Evolutionary conservation across 2,888 invertebrate species (phyloP).

Genomic region (Euplagia quadripunctaria): DNA sequence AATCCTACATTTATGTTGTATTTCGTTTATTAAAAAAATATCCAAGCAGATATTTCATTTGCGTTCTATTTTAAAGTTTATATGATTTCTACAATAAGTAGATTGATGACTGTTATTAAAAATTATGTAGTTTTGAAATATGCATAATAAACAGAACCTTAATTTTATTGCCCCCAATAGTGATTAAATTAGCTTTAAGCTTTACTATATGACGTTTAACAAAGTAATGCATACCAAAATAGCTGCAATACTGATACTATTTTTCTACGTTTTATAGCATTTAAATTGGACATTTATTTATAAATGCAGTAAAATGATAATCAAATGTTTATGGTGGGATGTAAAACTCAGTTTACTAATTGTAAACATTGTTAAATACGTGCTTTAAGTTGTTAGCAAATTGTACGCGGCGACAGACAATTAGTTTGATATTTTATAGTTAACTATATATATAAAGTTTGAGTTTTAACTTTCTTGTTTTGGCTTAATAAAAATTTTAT

Average conservation of each 20-base stretch:
- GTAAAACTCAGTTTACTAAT: neutral
- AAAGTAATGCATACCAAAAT: neutral
- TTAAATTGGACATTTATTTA: neutral
- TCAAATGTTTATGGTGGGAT: neutral
- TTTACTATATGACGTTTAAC: no score
- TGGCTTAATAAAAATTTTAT: neutral
- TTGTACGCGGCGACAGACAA: neutral
- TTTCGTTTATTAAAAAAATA: no score
- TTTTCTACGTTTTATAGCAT: slow-evolving; percentile 1
- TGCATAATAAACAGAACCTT: no score
- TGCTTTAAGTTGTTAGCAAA: neutral
- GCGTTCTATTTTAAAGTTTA: no score
- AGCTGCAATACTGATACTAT: neutral
- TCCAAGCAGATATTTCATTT: no score
- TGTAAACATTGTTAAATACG: neutral
- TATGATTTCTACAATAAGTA: no score
- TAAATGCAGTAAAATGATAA: neutral
- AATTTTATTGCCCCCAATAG: no score
- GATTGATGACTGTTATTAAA: no score
- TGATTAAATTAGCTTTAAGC: no score
- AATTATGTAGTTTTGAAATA: no score
- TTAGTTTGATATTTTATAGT: neutral
- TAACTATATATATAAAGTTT: no score
- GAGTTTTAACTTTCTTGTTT: neutral
- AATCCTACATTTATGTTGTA: no score